These are phyloP conservation scores for Gymnorhina tibicen DNA, from an alignment of 2,113 vertebrate species.

Conservation along the genomic window DNA sequence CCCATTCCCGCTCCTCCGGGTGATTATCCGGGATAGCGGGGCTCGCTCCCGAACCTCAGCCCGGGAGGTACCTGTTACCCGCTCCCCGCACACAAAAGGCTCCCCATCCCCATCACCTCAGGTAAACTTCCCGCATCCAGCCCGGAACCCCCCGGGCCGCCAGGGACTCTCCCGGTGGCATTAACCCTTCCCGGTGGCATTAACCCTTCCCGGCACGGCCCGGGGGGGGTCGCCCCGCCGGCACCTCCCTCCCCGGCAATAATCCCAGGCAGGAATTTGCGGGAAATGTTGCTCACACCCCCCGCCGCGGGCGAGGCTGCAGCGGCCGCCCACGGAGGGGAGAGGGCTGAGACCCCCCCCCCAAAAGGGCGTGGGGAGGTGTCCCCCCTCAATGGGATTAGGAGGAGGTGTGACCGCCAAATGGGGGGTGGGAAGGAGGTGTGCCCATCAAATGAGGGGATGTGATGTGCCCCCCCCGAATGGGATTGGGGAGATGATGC, in stretches of 20 bases:
- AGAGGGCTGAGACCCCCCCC: background rate
- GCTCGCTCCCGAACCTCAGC: background rate
- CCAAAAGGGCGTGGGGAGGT: background rate
- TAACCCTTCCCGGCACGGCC: background rate
- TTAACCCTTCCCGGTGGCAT: background rate
- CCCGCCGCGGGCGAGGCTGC: background rate
- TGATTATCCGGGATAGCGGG: background rate
- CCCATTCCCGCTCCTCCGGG: background rate
- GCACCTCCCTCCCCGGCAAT: background rate
- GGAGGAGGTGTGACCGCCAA: background rate
- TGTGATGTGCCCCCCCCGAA: background rate
- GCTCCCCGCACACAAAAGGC: constrained; percentile 30
- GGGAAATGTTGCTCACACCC: constrained; percentile 33
- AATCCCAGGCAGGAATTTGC: constrained; percentile 37
- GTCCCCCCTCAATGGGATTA: background rate
- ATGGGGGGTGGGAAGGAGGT: background rate
- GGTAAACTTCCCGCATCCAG: constrained; percentile 6
- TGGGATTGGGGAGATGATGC: background rate
- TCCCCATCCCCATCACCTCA: background rate
- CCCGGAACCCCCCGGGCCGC: background rate
- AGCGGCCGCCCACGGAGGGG: background rate
- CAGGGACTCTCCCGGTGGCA: background rate
- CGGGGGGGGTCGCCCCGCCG: background rate
- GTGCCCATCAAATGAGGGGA: background rate
- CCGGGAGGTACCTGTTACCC: background rate